These are phyloP conservation scores for Channa striata DNA, from an alignment of 2,797 vertebrate species.

Conservation along the genomic window DNA sequence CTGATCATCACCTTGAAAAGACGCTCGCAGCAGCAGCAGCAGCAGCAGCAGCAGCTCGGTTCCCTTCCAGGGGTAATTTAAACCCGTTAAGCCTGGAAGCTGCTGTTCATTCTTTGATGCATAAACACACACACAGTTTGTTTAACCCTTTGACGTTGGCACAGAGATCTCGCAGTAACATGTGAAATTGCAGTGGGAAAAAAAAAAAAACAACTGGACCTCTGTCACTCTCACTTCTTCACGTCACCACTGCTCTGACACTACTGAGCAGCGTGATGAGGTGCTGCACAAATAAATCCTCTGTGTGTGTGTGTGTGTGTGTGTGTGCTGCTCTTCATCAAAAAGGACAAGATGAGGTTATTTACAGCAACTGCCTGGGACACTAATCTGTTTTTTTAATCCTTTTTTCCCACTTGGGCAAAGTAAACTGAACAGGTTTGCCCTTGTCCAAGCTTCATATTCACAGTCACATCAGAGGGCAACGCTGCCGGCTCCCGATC, in stretches of 20 bases:
- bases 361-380: constrained; percentile 19
- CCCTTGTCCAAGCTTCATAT: not conserved
- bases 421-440: not conserved
- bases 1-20: constrained; percentile 20
- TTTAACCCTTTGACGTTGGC: constrained; percentile 4
- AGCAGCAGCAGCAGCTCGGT: not conserved
- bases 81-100: constrained; percentile 11
- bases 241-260: constrained; percentile 4
- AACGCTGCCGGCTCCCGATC: not conserved
- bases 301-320: constrained; percentile 25
- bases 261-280: not conserved
- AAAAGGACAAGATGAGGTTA: constrained; percentile 24
- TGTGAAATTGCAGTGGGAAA: too few relatives aligned
- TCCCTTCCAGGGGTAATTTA: constrained; percentile 9
- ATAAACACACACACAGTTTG: constrained; percentile 9
- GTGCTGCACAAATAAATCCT: constrained; percentile 13
- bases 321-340: constrained; percentile 21
- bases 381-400: constrained; percentile 35
- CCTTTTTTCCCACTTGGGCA: constrained; percentile 4
- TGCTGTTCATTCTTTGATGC: constrained; percentile 12
- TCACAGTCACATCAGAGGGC: not conserved
- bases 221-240: constrained; percentile 9
- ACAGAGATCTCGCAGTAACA: not conserved
- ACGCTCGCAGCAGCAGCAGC: not conserved
- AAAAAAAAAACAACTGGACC: too few relatives aligned